These are phyloP conservation scores for Danionella cerebrum DNA, from an alignment of 2,113 vertebrate species.

Conservation along the genomic window DNA sequence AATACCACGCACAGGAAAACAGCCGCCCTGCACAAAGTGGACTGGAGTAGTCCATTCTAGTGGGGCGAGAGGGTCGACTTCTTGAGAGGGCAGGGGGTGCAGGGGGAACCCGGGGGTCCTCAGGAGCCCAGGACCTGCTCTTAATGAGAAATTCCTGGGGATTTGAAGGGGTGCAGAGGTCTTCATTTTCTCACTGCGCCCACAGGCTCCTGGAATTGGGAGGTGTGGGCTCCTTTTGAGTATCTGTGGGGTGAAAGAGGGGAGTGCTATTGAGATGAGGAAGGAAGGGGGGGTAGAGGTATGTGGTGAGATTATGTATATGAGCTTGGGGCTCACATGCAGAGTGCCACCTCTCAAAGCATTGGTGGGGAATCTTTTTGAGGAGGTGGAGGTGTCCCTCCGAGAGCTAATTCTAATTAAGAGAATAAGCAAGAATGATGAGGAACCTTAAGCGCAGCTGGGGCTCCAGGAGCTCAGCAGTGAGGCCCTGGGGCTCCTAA, in stretches of 20 bases:
- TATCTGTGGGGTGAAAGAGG: constrained; percentile 51
- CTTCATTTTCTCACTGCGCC: constrained; percentile 76
- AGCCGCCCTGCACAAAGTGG: constrained; percentile 52
- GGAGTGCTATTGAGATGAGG: constrained; percentile 54
- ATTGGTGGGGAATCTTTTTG: constrained; percentile 27
- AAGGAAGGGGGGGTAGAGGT: constrained; percentile 36
- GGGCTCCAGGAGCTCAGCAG: background rate
- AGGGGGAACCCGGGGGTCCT: constrained; percentile 49
- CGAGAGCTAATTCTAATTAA: constrained; percentile 51
- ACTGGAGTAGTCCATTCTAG: constrained; percentile 59
- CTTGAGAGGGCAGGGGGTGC: constrained; percentile 39
- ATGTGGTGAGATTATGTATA: constrained; percentile 62
- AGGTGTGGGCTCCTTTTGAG: constrained; percentile 56
- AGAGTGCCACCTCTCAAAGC: constrained; percentile 49
- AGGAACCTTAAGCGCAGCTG: constrained; percentile 37
- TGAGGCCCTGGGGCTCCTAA: constrained; percentile 3
- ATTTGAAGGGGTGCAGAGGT: constrained; percentile 72
- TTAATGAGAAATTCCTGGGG: constrained; percentile 77
- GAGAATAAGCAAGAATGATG: constrained; percentile 46
- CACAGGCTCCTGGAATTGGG: constrained; percentile 52
- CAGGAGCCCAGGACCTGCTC: constrained; percentile 55
- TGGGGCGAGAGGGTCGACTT: constrained; percentile 40
- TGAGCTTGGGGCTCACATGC: constrained; percentile 54
- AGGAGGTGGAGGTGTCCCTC: constrained; percentile 16
- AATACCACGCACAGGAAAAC: constrained; percentile 51